Evolutionary conservation across 2,113 vertebrate genomes (phyloP).

Genomic region (Panurus biarmicus): DNA sequence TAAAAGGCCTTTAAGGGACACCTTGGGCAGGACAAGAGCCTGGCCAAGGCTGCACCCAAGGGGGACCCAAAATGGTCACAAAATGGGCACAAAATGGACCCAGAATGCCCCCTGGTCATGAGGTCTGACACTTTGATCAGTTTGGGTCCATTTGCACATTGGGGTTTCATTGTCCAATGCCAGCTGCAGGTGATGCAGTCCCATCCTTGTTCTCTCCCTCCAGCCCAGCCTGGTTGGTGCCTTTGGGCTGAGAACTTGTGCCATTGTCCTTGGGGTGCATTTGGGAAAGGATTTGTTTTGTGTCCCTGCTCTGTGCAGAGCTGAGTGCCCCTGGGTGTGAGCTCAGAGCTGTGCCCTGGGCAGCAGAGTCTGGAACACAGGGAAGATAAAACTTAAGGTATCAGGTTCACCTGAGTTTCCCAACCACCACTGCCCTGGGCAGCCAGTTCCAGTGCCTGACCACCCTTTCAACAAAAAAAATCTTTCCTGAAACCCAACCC

Average conservation of each 20-base stretch:
- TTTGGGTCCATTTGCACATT: background rate
- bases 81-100: background rate
- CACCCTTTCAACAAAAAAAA: background rate
- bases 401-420: background rate
- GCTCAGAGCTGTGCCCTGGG: too few species aligned
- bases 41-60: too few species aligned
- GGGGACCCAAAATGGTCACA: background rate
- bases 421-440: background rate
- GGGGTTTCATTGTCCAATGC: background rate
- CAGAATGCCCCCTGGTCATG: too few species aligned
- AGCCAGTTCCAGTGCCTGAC: background rate
- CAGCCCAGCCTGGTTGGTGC: too few species aligned
- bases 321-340: background rate
- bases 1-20: too few species aligned
- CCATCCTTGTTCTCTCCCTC: too few species aligned
- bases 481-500: background rate
- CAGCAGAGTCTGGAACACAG: background rate
- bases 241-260: too few species aligned
- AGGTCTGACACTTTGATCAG: background rate
- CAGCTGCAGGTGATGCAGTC: background rate
- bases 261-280: too few species aligned
- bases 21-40: too few species aligned
- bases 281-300: too few species aligned
- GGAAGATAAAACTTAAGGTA: background rate
- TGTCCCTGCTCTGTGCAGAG: too few species aligned